Conservation (phyloP, 2,797 vertebrate genomes). For the Saxicola maurus region DNA sequence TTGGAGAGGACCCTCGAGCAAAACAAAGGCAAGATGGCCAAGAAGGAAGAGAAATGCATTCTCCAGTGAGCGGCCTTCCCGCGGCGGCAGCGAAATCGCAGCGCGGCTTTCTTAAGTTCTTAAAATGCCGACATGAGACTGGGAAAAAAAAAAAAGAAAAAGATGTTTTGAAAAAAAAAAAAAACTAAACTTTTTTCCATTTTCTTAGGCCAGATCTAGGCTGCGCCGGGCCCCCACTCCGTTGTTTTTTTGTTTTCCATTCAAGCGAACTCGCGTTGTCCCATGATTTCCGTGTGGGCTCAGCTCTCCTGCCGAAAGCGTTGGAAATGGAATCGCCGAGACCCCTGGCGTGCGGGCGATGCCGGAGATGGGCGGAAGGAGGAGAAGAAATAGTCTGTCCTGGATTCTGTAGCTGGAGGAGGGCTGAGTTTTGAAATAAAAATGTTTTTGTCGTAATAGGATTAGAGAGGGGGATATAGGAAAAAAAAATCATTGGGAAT, state of each 20-base stretch:
- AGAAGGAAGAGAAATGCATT: slow-evolving; percentile 97
- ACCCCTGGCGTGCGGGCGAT: slow-evolving; percentile 22
- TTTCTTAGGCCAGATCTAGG: slow-evolving; percentile 60
- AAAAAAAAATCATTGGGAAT: slow-evolving; percentile 47
- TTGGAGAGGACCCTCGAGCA: slow-evolving; percentile 97
- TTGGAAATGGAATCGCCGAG: slow-evolving; percentile 54
- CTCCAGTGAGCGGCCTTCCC: slow-evolving; percentile 81
- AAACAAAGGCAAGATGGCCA: slow-evolving; percentile 99
- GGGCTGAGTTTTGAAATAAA: slow-evolving; percentile 60
- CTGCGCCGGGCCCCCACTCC: slow-evolving; percentile 16
- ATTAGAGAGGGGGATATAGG: slow-evolving; percentile 47
- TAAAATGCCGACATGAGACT: slow-evolving; percentile 34
- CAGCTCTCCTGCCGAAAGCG: slow-evolving; percentile 56
- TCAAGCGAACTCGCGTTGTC: slow-evolving; percentile 51
- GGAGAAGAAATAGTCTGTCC: slow-evolving; percentile 13
- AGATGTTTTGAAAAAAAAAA: slow-evolving; percentile 2
- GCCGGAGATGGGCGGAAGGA: slow-evolving; percentile 20
- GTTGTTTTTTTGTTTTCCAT: slow-evolving; percentile 36
- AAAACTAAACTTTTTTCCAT: slow-evolving; percentile 35
- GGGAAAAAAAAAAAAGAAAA: not conserved
- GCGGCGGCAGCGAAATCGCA: not conserved
- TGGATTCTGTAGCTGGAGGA: slow-evolving; percentile 49
- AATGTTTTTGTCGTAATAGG: slow-evolving; percentile 66
- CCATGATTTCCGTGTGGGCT: slow-evolving; percentile 48
- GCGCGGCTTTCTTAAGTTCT: slow-evolving; percentile 22